Base-by-base conservation (phyloP, 2,113 vertebrate genomes). In the Genyomyrus donnyi region DNA sequence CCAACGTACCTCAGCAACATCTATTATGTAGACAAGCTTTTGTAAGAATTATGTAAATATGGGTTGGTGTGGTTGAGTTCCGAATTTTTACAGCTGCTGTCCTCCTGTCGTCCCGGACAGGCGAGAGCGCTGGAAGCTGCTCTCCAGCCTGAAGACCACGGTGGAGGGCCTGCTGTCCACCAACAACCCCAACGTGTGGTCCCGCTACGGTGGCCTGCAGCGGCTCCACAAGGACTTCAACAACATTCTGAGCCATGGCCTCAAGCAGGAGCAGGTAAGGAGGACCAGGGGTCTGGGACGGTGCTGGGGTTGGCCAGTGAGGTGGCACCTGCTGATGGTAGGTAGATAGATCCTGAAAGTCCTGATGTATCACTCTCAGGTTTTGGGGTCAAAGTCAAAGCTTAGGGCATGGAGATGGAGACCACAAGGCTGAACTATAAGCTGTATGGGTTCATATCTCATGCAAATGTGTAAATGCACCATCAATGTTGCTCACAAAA, bases 161-260 rank as follows among this genome's bases (percentile, higher is more conserved):
- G 98, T 98, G 77, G 98, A 99, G 91, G 98, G 98, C n/a, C 95
- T 99, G 88, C 96, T 99, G 90, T 99, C 98, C 85, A 96, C 97
- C 88, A 99, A 97, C 93, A 98, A 97, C 91, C 97, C 98, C 0
- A 99, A 99, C 0, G 98, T 99, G 62, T 99, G 98, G 98, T 98
- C 98, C 46, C 97, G 98, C 88, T 99, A 99, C 92, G 98, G 98
- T 0, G 98, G 98, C 89, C 94, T 99, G 93, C 97, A 99, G 91
- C 94, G 98, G 35, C 97, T 99, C 58, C 98, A 98, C 93, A 97
- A 98, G 91, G 98, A 99, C 94, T 99, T 99, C 98, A 98, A 97
- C 94, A 97, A 95, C 95, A 98, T 99, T 92, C 96, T 99, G 27
- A 97, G 98, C 91, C 97, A 99, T 0, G 97, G 98, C 13, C 97